Base-by-base conservation (phyloP, 2,888 invertebrate genomes). In the Hemicrepidius hirtus region DNA sequence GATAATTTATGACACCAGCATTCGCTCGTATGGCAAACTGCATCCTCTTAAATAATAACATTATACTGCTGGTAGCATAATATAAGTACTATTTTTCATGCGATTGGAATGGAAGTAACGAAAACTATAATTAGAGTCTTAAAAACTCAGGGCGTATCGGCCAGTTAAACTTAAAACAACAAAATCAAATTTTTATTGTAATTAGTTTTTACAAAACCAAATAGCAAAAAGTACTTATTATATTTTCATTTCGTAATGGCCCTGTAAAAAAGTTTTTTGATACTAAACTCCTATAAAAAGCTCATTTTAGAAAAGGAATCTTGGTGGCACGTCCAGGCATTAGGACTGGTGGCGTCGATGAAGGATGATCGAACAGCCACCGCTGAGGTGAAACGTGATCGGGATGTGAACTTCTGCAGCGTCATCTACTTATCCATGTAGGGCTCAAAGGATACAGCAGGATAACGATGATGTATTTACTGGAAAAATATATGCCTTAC, bases 401-500 rank as follows among this genome's bases (percentile, higher is more conserved):
- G 57, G 78, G 70, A 73, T 77, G 62, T 75, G 71, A 75, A 76
- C 73, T 75, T 68, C 44, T 73, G 75, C 70, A 73, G 73, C 74
- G 71, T 73, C 70, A 69, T 74, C 76, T 73, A 76, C 76, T 74
- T 76, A 75, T 76, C 76, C 75, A 60, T 69, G 73, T 70, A 73
- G 69, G 75, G 75, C 75, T 76, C 73, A 76, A 76, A 76, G 75
- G 76, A 76, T 76, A 71, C 73, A 76, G 67, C 64, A 70, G 75
- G 76, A 76, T 76, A 76, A 76, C 76, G 75, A 76, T 76, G 76
- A 76, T 76, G 76, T 75, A 76, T 76, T 76, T 76, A 76, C 76
- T 76, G 63, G 65, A 67, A 73, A 73, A 76, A 73, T 76, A 68
- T 75, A 70, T 68, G 68, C 64, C 59, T 49, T 46, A 53, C 49